These are phyloP conservation scores for Anthophora plumipes DNA, from an alignment of 2,888 invertebrate genomes.

Conservation along the genomic window DNA sequence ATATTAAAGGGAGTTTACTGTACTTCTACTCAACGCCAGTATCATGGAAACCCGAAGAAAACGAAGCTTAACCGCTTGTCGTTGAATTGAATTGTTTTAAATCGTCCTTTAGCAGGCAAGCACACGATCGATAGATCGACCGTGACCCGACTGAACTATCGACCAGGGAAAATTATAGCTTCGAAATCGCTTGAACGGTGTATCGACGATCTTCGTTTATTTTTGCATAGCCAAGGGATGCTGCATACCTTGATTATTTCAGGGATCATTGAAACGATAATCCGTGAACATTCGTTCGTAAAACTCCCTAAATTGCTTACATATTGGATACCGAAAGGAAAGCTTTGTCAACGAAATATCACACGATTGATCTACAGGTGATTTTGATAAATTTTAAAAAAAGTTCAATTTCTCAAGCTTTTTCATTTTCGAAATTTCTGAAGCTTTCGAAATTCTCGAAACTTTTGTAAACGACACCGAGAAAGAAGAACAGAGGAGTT, in stretches of 20 bases:
- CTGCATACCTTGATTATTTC: slow-evolving; percentile 16
- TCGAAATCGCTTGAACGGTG: slow-evolving; percentile 8
- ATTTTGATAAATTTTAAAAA: too few relatives aligned
- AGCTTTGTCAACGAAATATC: too few relatives aligned
- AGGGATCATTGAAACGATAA: slow-evolving; percentile 12
- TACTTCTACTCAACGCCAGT: not conserved
- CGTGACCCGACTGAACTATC: slow-evolving; percentile 14
- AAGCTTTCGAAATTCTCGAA: not conserved
- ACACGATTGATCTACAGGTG: too few relatives aligned
- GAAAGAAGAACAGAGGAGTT: too few relatives aligned
- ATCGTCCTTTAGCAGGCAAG: slow-evolving; percentile 11
- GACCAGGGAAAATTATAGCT: slow-evolving; percentile 20
- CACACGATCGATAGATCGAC: slow-evolving; percentile 9
- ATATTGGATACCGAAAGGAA: too few relatives aligned
- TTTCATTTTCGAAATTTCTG: too few relatives aligned
- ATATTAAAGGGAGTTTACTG: too few relatives aligned
- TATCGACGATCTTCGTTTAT: slow-evolving; percentile 2
- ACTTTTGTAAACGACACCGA: too few relatives aligned
- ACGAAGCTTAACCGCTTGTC: slow-evolving; percentile 23
- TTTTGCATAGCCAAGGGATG: not conserved
- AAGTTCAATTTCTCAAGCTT: too few relatives aligned
- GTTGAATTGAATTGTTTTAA: slow-evolving; percentile 45
- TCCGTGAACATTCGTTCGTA: not conserved
- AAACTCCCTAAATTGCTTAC: too few relatives aligned
- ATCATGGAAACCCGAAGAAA: slow-evolving; percentile 4